Evolutionary conservation across 2,113 vertebrate genomes (phyloP).

Genomic region (Hypocryptadius cinnamomeus): DNA sequence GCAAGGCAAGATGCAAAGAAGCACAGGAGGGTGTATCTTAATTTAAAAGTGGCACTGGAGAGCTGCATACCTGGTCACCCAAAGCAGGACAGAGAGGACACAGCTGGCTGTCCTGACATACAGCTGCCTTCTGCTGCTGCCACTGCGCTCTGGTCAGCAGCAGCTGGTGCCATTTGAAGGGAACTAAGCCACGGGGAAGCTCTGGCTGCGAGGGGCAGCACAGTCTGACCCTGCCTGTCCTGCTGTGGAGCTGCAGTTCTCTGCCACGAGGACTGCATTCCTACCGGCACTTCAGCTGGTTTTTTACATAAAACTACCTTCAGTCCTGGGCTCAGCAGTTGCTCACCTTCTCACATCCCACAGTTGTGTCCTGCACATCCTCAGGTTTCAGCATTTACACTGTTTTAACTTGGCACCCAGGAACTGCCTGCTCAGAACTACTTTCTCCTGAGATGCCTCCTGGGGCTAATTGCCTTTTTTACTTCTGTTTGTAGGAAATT

Average conservation of each 20-base stretch:
- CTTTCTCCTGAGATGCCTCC: not conserved
- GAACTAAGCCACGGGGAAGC: not conserved
- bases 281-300: rapidly evolving
- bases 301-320: not conserved
- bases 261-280: not conserved
- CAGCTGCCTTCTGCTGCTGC: not conserved
- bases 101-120: not conserved
- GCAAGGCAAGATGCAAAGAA: not conserved
- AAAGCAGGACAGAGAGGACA: not conserved
- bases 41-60: not conserved
- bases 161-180: not conserved
- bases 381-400: not conserved
- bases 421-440: not conserved
- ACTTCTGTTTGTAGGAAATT: not conserved
- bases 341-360: not conserved
- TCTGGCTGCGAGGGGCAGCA: not conserved
- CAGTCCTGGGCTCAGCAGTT: not conserved
- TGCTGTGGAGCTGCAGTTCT: not conserved
- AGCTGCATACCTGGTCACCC: not conserved
- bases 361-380: not conserved
- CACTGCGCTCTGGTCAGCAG: not conserved
- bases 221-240: not conserved
- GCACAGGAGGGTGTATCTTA: not conserved
- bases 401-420: not conserved
- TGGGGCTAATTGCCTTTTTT: not conserved